Evolutionary conservation across 1,140 invertebrate genomes (phyloP), one percentile per base, ranked within the genome.

Genomic region (Drosophila kikkawai): DNA sequence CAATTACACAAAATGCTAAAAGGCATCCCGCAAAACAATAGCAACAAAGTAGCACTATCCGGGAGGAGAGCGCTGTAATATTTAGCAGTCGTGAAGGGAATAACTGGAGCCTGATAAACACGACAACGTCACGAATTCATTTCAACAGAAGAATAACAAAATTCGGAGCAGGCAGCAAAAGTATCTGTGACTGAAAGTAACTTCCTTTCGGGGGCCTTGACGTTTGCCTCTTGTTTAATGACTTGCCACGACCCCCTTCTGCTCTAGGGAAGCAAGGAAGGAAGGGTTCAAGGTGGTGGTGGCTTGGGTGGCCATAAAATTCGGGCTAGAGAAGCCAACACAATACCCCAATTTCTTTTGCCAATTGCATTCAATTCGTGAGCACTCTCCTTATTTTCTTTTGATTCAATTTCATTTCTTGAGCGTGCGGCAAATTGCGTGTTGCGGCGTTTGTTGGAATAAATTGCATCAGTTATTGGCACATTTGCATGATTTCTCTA

Each of bases 1-100:
- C 85, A 87, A 87, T 87, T 87, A 87, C 80, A 88, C 84, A 80
- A 90, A 88, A 87, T 80, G 83, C 80, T 88, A 87, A 67, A 69
- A 84, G 80, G 82, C 82, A 85, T 70, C 77, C 37, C 13, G 44
- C 68, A 32, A 60, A 80, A 56, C 59, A 74, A 56, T 60, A 70
- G 47, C 45, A 74, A 63, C 39, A 66, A 45, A 69, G 47, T 56
- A 22, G 32, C 19, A 61, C 36, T 59, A 39, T 39, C 34, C 32
- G 37, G 39, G 34, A 26, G 58, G 50, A 29, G 58, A 68, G 17
- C 48, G 55, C 66, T 37, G 44, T 73, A 73, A 73, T 73, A 73
- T 59, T 39, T 37, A 57, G 66, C 66, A 69, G 50, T 57, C 32
- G 42, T 37, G 34, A 50, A 78, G 19, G 58, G 58, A 73, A 79